These are phyloP conservation scores for Heliopora coerulea DNA, from an alignment of 92 coral and sea anemone species.

Conservation along the genomic window DNA sequence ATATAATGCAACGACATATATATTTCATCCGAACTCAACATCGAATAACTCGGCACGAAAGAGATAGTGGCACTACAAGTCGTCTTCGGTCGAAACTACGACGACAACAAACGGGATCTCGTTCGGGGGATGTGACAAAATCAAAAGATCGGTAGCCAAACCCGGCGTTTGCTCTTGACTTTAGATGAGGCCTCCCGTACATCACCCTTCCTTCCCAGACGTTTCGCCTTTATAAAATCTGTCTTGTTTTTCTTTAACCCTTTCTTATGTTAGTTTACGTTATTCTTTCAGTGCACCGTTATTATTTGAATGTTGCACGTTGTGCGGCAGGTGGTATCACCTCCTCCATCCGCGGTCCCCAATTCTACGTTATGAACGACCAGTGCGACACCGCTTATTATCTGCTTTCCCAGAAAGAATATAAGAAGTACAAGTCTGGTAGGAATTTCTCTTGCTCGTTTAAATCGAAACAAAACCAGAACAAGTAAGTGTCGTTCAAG, in stretches of 20 bases:
- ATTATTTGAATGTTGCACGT: slow-evolving; percentile 86
- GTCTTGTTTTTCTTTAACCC: background rate
- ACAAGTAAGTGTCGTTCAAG: background rate
- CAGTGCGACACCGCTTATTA: slow-evolving; percentile 73
- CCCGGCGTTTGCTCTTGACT: too few species aligned
- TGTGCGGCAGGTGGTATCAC: slow-evolving; percentile 94
- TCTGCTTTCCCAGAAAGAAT: slow-evolving; percentile 29
- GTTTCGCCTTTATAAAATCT: background rate
- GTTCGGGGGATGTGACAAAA: too few species aligned
- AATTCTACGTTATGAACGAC: slow-evolving; percentile 76
- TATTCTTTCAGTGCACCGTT: slow-evolving; percentile 62
- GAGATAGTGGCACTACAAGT: too few species aligned
- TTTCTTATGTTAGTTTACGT: background rate
- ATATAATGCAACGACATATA: too few species aligned
- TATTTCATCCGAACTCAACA: too few species aligned
- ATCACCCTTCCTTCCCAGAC: too few species aligned
- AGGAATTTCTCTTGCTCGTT: slow-evolving; percentile 63
- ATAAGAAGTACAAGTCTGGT: slow-evolving; percentile 60
- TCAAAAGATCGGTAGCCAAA: too few species aligned
- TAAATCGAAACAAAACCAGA: background rate
- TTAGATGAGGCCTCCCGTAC: too few species aligned
- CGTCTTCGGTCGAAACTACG: too few species aligned
- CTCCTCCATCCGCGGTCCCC: slow-evolving; percentile 85
- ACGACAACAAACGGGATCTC: too few species aligned
- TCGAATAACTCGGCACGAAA: too few species aligned